Evolutionary conservation across 2,888 invertebrate genomes (phyloP).

Genomic region (Drosophila ustulata): DNA sequence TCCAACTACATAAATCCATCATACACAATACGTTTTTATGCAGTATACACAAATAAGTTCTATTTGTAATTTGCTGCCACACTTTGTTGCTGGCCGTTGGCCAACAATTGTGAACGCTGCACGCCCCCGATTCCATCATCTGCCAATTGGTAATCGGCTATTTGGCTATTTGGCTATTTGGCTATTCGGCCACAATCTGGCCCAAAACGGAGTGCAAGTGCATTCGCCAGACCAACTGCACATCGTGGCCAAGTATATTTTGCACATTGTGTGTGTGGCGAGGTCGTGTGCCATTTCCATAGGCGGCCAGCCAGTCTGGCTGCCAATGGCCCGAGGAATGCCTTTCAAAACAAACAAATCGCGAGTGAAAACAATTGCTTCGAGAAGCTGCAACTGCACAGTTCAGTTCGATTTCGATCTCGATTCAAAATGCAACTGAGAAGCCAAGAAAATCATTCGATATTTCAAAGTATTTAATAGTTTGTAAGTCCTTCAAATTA

Average conservation of each 20-base stretch:
- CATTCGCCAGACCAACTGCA: constrained; percentile 5
- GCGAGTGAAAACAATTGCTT: constrained; percentile 21
- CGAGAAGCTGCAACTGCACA: background rate
- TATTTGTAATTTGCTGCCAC: constrained; percentile 36
- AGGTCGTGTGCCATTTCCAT: constrained; percentile 58
- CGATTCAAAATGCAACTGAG: background rate
- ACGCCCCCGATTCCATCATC: constrained; percentile 26
- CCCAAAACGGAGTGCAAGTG: constrained; percentile 31
- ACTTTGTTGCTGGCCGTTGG: constrained; percentile 40
- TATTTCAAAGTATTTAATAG: background rate
- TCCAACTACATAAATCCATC: constrained; percentile 16
- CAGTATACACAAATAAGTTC: background rate
- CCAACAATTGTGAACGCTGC: constrained; percentile 30
- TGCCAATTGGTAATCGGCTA: constrained; percentile 8
- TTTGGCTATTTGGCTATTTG: too few species aligned
- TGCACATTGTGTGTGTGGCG: constrained; percentile 30
- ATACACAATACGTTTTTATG: background rate
- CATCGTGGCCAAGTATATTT: constrained; percentile 8
- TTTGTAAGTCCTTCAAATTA: too few species aligned
- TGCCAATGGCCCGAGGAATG: constrained; percentile 25
- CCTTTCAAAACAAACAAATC: constrained; percentile 41
- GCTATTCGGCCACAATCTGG: background rate
- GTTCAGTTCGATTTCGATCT: too few species aligned
- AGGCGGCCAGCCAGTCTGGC: constrained; percentile 24
- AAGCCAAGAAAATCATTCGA: background rate